Evolutionary conservation across 2,113 vertebrate species (phyloP), one percentile per base, ranked within the genome.

Genomic region (Phocoena sinus): DNA sequence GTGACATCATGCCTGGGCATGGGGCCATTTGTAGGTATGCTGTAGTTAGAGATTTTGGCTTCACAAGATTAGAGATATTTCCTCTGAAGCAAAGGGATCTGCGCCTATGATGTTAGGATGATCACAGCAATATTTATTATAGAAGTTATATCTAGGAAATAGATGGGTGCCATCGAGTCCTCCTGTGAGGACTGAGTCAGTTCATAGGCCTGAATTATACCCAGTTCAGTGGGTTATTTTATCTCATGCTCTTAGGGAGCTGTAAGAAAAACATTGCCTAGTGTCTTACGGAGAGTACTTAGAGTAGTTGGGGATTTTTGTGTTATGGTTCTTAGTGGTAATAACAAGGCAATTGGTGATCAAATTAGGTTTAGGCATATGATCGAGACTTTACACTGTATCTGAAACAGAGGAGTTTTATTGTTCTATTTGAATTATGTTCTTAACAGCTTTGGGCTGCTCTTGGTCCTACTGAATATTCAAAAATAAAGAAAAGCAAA

Each of bases 21-120:
- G 99, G 99, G 17, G 99, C 99, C 96, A 99, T 99, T 98, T 99
- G 99, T 97, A 99, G 99, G 99, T 99, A 94, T 76, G 98, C 86
- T 68, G 21, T 60, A 12, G 11, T 70, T 81, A 89, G 41, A 53
- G 17, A 82, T 77, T 81, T 95, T 82, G 28, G 4, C 33, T 94
- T 93, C 25, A 50, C 33, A 36, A 76, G 23, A 3, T 60, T 92
- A 36, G 47, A 63, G 7, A 92, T 93, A 67, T 53, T 94, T 89
- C 41, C 5, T 96, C 11, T 86, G 67, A 96, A 79, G 70, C 84
- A 82, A 80, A 93, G 21, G 33, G 12, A 0, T 53, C 31, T 31
- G 21, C 6, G 47, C 3, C 14, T 91, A 23, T 92, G 44, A 71
- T 71, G 91, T 94, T 96, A 82, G 44, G 50, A 76, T 31, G 79